phyloP scores from a whole-genome alignment of 2,113 vertebrate genomes.

The Fulica atra region DNA sequence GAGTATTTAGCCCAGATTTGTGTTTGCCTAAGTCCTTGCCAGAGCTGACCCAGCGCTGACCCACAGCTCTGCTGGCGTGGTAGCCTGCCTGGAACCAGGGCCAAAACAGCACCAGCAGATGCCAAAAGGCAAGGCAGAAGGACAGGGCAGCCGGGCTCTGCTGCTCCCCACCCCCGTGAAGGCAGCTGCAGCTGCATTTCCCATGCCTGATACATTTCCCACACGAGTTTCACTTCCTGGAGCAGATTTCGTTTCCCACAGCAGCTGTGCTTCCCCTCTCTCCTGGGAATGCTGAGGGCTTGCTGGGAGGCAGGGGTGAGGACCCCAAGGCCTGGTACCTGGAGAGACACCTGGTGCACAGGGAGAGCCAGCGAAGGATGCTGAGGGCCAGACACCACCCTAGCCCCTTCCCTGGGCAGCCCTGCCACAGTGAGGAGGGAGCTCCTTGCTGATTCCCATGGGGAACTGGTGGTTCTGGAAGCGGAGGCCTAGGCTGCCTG shows the following conservation, averaged over 20 bases:
- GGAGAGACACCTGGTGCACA: fast-evolving
- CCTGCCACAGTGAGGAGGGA: no score
- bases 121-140: neutral
- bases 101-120: neutral
- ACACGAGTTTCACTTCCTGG: neutral
- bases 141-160: neutral
- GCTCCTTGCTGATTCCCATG: neutral
- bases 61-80: neutral
- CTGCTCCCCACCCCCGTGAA: neutral
- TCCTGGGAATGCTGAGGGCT: neutral
- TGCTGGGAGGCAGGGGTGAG: fast-evolving
- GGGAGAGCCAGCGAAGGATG: neutral
- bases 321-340: neutral
- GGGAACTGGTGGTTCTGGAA: neutral
- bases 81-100: fast-evolving
- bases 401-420: neutral
- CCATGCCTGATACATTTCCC: conserved; percentile 28
- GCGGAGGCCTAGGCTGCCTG: neutral
- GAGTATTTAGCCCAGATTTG: neutral
- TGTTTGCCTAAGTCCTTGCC: neutral
- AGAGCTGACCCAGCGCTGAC: neutral
- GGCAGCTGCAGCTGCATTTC: conserved; percentile 6
- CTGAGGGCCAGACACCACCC: fast-evolving
- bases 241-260: conserved; percentile 11
- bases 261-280: neutral